Base-by-base conservation (phyloP, 1,140 invertebrate species). In the Macrobrachium nipponense region DNA sequence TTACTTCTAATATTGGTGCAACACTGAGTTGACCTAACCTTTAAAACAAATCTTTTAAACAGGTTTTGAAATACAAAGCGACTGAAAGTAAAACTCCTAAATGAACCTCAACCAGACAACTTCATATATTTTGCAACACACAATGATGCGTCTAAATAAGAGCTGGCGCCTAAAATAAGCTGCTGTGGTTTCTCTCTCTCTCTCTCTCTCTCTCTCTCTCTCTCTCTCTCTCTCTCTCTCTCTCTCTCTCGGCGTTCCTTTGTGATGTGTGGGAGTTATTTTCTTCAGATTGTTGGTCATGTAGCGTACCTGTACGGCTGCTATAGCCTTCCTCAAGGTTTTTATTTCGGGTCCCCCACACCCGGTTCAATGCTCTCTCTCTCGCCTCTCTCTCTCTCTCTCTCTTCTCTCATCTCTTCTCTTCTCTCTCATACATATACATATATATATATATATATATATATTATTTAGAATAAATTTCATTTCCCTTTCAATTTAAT, bases 181-280 rank as follows among this genome's bases (percentile, higher is more conserved):
- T 51, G 7, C 12, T 2, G 12, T 51, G 5, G 15, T 36, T 23
- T 73, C 70, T 66, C 64, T 66, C 64, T 66, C 64, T 66, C 64
- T 66, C 68, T 72, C 68, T 72, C 68, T 72, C 68, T 72, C 68
- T 72, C 68, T 72, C 68, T 72, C 64, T 66, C 64, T 66, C 64
- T 66, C 64, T 66, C 64, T 73, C 70, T 73, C 23, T 36, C 70
- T 73, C 70, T 73, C n/a, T n/a, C 27, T 27, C 23, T 73, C 70
- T 11, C 23, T 27, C 23, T 36, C 15, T n/a, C 70, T 18, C 5
- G 36, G 70, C 51, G 27, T 36, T 1, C 51, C 15, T 73, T 14
- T 36, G 70, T 73, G n/a, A 23, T 2, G 43, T 15, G 23, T 66
- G 64, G 61, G 14, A 36, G 43, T 44, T n/a, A 43, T n/a, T 11